phyloP scores from a whole-genome alignment of 2,113 vertebrate species.

The Sialia sialis region DNA sequence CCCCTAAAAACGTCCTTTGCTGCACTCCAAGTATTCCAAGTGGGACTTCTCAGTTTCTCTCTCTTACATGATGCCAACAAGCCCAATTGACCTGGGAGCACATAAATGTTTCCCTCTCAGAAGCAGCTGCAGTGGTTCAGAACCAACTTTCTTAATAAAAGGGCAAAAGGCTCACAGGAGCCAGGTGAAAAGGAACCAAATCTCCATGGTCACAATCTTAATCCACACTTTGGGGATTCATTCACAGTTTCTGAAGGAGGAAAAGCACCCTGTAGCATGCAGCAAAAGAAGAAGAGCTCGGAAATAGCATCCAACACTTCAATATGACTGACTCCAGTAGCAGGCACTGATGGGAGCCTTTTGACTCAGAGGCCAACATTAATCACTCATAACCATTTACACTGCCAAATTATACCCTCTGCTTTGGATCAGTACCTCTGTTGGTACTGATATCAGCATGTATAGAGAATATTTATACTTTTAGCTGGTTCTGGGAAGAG shows the following conservation, averaged over 20 bases:
- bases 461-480: neutral
- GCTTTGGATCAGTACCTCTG: neutral
- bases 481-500: constrained; percentile 9
- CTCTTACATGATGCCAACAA: neutral
- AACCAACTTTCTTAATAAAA: neutral
- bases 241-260: neutral
- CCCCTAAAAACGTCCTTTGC: neutral
- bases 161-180: neutral
- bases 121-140: neutral
- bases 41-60: neutral
- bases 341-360: neutral
- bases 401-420: neutral
- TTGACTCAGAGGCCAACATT: neutral
- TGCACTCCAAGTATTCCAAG: neutral
- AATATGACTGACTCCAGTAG: neutral
- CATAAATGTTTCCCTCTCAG: neutral
- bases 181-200: neutral
- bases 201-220: neutral
- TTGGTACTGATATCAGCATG: neutral
- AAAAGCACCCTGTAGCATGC: neutral
- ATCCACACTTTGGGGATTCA: neutral
- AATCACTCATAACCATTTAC: neutral
- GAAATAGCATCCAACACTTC: neutral
- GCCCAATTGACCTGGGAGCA: neutral
- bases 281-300: neutral